These are phyloP conservation scores for Oreotragus oreotragus DNA, from an alignment of 2,113 vertebrate species.

Conservation along the genomic window DNA sequence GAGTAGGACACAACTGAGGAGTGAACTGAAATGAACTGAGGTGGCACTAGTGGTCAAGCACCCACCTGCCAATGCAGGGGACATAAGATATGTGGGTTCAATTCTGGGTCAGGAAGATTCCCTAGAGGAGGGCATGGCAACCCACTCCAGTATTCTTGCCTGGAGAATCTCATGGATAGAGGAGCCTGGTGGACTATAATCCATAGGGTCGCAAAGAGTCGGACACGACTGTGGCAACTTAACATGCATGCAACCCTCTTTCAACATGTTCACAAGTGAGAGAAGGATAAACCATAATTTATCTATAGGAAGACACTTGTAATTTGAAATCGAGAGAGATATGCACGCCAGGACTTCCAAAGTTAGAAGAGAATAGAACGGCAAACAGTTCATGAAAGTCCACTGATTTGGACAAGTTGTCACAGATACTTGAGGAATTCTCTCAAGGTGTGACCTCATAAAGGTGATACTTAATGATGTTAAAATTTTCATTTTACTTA, in stretches of 20 bases:
- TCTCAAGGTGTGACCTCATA: not conserved
- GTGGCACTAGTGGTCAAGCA: not conserved
- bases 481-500: not conserved
- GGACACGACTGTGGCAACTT: not conserved
- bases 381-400: not conserved
- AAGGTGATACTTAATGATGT: not conserved
- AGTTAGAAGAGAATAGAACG: not conserved
- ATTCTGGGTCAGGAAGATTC: not conserved
- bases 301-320: not conserved
- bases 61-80: not conserved
- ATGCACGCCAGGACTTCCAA: not conserved
- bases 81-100: not conserved
- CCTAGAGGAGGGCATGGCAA: not conserved
- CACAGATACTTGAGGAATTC: not conserved
- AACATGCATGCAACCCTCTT: not conserved
- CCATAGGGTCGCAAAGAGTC: not conserved
- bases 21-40: not conserved
- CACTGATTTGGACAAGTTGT: not conserved
- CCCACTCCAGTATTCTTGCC: not conserved
- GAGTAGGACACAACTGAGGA: not conserved
- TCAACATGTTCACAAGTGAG: not conserved
- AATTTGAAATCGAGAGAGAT: not conserved
- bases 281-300: not conserved
- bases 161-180: not conserved
- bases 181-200: not conserved